phyloP scores from a whole-genome alignment of 2,888 invertebrate genomes.

The Prenolepis imparis region DNA sequence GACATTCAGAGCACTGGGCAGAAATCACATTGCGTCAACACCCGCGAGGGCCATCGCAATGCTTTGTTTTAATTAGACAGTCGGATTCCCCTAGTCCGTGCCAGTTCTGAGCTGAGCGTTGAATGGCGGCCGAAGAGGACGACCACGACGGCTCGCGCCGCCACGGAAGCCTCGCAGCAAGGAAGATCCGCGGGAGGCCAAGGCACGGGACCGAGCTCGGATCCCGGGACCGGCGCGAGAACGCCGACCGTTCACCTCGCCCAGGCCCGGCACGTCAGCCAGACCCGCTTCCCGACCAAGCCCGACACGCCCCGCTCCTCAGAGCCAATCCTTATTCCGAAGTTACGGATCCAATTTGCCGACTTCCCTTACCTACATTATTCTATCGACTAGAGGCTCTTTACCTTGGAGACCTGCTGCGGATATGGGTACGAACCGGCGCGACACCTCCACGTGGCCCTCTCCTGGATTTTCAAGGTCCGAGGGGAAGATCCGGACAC shows the following conservation, averaged over 20 bases:
- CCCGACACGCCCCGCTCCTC: constrained; percentile 48
- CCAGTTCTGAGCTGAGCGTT: constrained; percentile 86
- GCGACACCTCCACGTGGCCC: constrained; percentile 77
- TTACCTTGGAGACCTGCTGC: constrained; percentile 91
- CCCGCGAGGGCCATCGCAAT: constrained; percentile 82
- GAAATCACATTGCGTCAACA: constrained; percentile 90
- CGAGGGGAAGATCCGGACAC: constrained; percentile 4
- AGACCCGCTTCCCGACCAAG: constrained; percentile 46
- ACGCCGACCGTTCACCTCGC: constrained; percentile 66
- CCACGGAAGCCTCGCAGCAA: constrained; percentile 38
- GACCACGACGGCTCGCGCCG: constrained; percentile 21
- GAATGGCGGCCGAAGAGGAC: constrained; percentile 26
- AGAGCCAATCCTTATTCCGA: constrained; percentile 46
- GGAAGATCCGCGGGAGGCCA: constrained; percentile 39
- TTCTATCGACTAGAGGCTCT: constrained; percentile 90
- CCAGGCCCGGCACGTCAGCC: constrained; percentile 57
- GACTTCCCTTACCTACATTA: constrained; percentile 91
- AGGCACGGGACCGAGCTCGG: constrained; percentile 38
- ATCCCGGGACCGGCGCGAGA: constrained; percentile 66
- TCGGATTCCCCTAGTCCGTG: constrained; percentile 87
- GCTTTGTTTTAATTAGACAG: constrained; percentile 70
- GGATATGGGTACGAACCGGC: constrained; percentile 89
- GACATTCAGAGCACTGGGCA: constrained; percentile 89
- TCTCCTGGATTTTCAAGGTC: constrained; percentile 1
- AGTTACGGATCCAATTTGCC: constrained; percentile 90